phyloP scores from a whole-genome alignment of 2,113 vertebrate genomes.

The Hemichromis elongatus region DNA sequence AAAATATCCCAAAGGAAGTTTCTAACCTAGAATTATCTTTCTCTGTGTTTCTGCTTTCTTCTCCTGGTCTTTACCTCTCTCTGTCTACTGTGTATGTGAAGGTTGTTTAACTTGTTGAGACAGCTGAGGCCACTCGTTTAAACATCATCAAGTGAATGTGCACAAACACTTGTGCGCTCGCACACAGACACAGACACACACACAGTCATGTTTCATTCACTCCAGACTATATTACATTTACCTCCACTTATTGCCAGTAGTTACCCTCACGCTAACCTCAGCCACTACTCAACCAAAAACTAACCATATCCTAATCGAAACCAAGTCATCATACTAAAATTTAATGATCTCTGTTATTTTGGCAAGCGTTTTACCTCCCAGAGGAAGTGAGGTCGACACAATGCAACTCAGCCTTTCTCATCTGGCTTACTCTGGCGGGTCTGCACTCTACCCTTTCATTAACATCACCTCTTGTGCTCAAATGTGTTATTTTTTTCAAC shows the following conservation, averaged over 20 bases:
- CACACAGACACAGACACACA: not conserved
- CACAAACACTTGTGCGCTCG: conserved; percentile 1
- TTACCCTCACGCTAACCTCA: not conserved
- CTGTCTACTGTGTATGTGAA: conserved; percentile 39
- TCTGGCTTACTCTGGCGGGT: not conserved
- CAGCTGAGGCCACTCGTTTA: conserved; percentile 57
- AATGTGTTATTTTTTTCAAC: not conserved
- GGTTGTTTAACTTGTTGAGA: conserved; percentile 64
- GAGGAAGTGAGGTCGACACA: not conserved
- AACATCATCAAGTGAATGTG: conserved; percentile 55
- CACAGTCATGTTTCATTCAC: not conserved
- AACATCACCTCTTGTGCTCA: not conserved
- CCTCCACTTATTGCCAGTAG: not conserved
- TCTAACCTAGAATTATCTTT: conserved; percentile 64
- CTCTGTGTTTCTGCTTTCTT: conserved; percentile 10
- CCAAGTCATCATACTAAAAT: not conserved
- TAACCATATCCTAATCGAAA: not conserved
- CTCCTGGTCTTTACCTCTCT: conserved; percentile 21
- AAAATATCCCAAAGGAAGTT: conserved; percentile 65
- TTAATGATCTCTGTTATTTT: not conserved
- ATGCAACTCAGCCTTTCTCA: not conserved
- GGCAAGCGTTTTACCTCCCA: not conserved
- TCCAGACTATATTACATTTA: not conserved
- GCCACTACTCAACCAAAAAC: not conserved
- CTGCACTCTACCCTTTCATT: not conserved